Percentiles rank a stretch among this genome's conserved stretches.
These are phyloP conservation scores for Poeciliopsis occidentalis DNA, from an alignment of 2,113 vertebrate species.

Conservation along the genomic window DNA sequence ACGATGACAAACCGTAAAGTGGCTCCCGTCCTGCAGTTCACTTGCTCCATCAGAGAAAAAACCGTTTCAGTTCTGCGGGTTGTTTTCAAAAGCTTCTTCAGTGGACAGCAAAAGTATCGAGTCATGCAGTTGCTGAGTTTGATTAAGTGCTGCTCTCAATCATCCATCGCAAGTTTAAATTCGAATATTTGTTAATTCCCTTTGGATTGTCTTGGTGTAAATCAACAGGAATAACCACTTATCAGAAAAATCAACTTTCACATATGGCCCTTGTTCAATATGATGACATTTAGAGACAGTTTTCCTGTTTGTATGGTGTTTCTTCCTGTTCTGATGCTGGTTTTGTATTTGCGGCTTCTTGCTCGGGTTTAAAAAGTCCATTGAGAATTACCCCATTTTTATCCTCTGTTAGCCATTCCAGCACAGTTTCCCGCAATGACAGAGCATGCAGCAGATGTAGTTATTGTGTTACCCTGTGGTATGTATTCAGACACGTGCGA, in stretches of 20 bases:
- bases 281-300: no score
- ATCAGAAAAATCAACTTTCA: no score
- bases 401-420: no score
- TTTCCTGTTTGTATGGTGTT: neutral
- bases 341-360: neutral
- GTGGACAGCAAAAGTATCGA: neutral
- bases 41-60: conserved; percentile 18
- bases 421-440: no score
- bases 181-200: neutral
- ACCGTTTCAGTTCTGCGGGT: conserved; percentile 7
- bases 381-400: no score
- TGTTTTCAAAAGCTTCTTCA: conserved; percentile 18
- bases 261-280: no score
- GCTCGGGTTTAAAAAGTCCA: no score
- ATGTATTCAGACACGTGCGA: no score
- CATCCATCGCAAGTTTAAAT: neutral
- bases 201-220: no score
- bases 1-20: conserved; percentile 32
- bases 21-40: conserved; percentile 31
- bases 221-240: no score
- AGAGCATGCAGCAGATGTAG: no score
- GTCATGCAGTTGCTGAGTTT: neutral
- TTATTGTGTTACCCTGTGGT: no score
- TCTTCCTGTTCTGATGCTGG: neutral
- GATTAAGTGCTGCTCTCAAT: neutral